Evolutionary conservation across 2,888 invertebrate genomes (phyloP).

Genomic region (Enchytraeus crypticus): DNA sequence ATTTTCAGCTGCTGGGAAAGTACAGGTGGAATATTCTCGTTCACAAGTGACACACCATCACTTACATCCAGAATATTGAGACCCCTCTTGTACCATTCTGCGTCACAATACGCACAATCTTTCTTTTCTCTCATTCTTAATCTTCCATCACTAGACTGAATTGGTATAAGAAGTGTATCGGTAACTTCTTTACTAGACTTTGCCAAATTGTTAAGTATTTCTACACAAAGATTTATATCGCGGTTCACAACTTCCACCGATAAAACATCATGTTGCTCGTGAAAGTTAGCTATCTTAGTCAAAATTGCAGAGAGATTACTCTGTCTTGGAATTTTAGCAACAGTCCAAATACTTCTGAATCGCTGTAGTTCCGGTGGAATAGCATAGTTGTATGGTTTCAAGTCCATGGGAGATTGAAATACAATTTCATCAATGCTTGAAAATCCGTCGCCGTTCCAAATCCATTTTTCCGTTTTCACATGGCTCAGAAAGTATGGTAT

Average conservation of each 20-base stretch:
- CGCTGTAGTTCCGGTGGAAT: slow-evolving; percentile 20
- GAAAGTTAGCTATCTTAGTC: background rate
- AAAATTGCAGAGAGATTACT: background rate
- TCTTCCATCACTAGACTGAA: background rate
- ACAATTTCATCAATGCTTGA: slow-evolving; percentile 11
- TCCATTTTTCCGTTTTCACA: slow-evolving; percentile 14
- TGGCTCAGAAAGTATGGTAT: background rate
- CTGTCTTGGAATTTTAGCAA: slow-evolving; percentile 10
- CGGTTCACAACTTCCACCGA: background rate
- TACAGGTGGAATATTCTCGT: slow-evolving; percentile 25
- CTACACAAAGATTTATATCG: slow-evolving; percentile 19
- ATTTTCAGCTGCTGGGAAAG: slow-evolving; percentile 32
- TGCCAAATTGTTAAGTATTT: slow-evolving; percentile 20
- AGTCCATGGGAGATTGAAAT: slow-evolving; percentile 12
- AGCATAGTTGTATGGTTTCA: slow-evolving; percentile 24
- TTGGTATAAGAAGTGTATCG: background rate
- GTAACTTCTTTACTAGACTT: background rate
- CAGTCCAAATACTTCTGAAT: slow-evolving; percentile 17
- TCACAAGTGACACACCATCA: slow-evolving; percentile 28
- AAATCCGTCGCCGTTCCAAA: slow-evolving; percentile 30
- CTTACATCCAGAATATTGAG: slow-evolving; percentile 16
- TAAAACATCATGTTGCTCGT: background rate
- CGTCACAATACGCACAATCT: slow-evolving; percentile 28
- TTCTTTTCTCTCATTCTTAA: slow-evolving; percentile 9
- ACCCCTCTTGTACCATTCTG: slow-evolving; percentile 24